Base-by-base conservation (phyloP, 2,113 vertebrate species). In the Nasalis larvatus region DNA sequence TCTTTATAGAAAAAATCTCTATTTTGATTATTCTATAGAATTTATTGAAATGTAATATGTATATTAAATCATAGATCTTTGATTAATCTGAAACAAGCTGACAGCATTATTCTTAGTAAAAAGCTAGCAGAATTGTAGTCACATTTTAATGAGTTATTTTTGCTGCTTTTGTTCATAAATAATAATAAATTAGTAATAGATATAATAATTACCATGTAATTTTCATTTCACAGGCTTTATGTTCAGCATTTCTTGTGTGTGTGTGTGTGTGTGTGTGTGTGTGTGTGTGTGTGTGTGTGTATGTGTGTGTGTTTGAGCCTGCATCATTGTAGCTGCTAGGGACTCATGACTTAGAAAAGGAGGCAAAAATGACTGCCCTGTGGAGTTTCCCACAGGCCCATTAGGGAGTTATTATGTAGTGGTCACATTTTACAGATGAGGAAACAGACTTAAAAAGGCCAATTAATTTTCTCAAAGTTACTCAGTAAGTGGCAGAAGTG, bases 401-500 rank as follows among this genome's bases (percentile, higher is more conserved):
- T 47, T 25, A 42, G 66, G 37, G 81, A 69, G 77, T 58, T 32
- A 21, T 45, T 73, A 54, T 1, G 21, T 27, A 40, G 68, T 4
- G 54, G 49, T 21, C 49, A n/a, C 74, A 69, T 49, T 80, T 95
- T 73, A 47, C 94, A 96, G 73, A 35, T 68, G 88, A 94, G 37
- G 35, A 90, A 74, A 58, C 54, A 40, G 81, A 58, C 81, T 81
- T 78, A n/a, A 58, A 58, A 56, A 45, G 35, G 68, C 78, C 86
- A 85, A 82, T 95, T 97, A 60, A 88, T 71, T 90, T 95, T 85
- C 90, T 68, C 77, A 27, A 54, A 30, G 37, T 88, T 77, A 52
- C 52, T 16, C 52, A 71, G n/a, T 87, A 58, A 88, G 76, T 35
- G 60, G 60, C 85, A 74, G 66, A 87, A 66, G 1, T 3, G 25